Evolutionary conservation across 2,113 vertebrate genomes (phyloP).

Genomic region (Edolisoma coerulescens): DNA sequence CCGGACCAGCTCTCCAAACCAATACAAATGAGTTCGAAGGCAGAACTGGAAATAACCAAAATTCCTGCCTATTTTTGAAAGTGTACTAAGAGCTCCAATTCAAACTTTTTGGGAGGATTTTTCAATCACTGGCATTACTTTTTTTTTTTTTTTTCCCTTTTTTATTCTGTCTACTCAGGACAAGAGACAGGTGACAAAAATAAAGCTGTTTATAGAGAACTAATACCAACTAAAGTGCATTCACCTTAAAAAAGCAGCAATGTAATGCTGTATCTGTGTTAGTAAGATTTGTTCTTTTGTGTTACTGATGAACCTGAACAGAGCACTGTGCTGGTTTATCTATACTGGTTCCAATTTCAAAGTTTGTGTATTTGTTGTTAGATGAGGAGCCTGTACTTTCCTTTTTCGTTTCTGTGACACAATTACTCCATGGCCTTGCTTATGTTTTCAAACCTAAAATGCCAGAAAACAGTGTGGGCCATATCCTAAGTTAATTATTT

Average conservation of each 20-base stretch:
- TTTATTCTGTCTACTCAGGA: neutral
- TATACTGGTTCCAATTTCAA: neutral
- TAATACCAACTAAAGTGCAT: neutral
- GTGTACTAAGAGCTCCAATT: neutral
- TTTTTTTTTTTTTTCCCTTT: neutral
- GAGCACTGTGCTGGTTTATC: neutral
- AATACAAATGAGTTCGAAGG: neutral
- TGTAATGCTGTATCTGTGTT: neutral
- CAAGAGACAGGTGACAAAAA: neutral
- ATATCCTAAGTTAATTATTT: neutral
- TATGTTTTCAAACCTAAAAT: neutral
- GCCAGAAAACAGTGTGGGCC: neutral
- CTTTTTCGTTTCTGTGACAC: neutral
- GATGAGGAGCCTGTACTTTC: neutral
- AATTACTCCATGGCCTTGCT: neutral
- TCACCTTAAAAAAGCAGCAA: neutral
- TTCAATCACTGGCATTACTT: neutral
- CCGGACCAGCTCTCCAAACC: rapidly evolving
- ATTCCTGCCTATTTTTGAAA: neutral
- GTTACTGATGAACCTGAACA: neutral
- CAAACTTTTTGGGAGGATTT: neutral
- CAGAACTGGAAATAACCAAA: neutral
- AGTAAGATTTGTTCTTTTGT: neutral
- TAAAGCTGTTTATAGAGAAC: neutral
- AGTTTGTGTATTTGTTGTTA: neutral